A percentile compares a stretch with the other conserved stretches of the same genome.
These are phyloP conservation scores for Centrocercus urophasianus DNA, from an alignment of 2,113 vertebrate species.

Conservation along the genomic window DNA sequence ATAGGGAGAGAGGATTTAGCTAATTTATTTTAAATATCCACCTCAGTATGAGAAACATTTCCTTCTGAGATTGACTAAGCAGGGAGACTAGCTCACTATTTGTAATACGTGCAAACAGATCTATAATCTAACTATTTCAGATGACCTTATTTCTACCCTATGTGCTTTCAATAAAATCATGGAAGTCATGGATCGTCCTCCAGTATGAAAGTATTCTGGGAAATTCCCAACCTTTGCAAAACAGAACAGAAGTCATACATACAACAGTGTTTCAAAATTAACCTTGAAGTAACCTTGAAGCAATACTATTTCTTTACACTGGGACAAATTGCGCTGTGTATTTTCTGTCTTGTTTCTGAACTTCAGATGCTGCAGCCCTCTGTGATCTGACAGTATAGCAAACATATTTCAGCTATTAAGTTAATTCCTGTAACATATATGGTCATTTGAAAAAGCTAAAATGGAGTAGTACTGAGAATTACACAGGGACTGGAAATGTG, in stretches of 20 bases:
- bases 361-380: background rate
- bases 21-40: background rate
- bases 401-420: background rate
- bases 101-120: background rate
- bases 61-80: background rate
- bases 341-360: background rate
- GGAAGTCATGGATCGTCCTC: background rate
- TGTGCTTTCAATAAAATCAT: background rate
- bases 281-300: background rate
- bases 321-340: background rate
- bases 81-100: background rate
- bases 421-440: background rate
- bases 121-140: background rate
- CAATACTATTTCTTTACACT: background rate
- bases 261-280: background rate
- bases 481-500: background rate
- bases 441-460: background rate
- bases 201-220: background rate
- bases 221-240: slow-evolving; percentile 17
- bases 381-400: background rate
- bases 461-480: background rate
- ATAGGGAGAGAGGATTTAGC: background rate
- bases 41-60: background rate
- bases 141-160: background rate
- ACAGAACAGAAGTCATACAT: background rate